Conservation (phyloP, 1,140 invertebrate species). For the Bombus fervidus region DNA sequence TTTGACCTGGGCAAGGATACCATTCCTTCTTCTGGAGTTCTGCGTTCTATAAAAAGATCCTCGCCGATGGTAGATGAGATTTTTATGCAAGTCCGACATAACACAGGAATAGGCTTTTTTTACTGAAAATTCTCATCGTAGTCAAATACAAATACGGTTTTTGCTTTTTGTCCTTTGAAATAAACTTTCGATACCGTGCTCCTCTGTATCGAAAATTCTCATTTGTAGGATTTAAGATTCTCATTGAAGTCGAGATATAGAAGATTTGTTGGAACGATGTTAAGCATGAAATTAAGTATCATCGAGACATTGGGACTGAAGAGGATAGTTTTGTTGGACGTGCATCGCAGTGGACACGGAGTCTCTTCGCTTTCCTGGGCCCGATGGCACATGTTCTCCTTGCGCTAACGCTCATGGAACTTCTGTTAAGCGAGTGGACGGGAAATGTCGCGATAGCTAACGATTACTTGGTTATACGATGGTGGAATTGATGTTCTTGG, state of each 20-base stretch:
- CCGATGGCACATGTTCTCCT: not conserved
- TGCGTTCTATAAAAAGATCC: not conserved
- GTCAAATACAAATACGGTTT: too few relatives aligned
- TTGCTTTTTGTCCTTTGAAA: too few relatives aligned
- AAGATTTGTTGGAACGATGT: too few relatives aligned
- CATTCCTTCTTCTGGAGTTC: too few relatives aligned
- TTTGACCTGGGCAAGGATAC: constrained; percentile 16
- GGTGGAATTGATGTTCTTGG: not conserved
- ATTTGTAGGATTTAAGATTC: too few relatives aligned
- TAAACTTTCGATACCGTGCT: too few relatives aligned
- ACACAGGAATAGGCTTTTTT: too few relatives aligned
- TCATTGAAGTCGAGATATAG: too few relatives aligned
- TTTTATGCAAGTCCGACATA: not conserved
- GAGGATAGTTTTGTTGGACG: not conserved
- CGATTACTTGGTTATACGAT: not conserved
- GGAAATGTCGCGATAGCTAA: not conserved
- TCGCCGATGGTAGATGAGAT: not conserved
- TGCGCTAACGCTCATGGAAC: not conserved
- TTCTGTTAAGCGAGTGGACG: not conserved
- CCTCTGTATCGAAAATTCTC: too few relatives aligned
- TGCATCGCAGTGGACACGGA: not conserved
- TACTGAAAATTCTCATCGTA: too few relatives aligned
- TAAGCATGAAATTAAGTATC: not conserved
- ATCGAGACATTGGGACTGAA: not conserved
- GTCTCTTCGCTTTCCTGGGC: not conserved